phyloP scores from a whole-genome alignment of 2,113 vertebrate genomes.

The Morone saxatilis region DNA sequence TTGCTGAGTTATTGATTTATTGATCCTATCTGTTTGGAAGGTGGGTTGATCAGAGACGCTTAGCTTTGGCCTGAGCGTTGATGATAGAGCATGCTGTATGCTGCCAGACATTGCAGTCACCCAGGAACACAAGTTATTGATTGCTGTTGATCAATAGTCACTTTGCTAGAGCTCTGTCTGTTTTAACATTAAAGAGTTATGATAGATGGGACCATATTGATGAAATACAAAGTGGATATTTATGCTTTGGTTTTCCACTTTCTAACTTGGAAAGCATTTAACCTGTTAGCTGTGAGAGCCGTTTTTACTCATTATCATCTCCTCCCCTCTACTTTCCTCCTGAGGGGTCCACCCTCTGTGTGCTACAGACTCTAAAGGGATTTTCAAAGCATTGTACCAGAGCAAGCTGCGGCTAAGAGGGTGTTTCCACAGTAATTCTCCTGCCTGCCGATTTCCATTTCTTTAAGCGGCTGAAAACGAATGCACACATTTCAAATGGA shows the following conservation, averaged over 20 bases:
- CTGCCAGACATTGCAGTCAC: constrained; percentile 46
- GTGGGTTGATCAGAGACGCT: constrained; percentile 22
- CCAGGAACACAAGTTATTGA: constrained; percentile 61
- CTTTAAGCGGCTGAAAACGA: constrained; percentile 18
- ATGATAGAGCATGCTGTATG: constrained; percentile 21
- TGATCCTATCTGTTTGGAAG: neutral
- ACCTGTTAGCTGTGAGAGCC: constrained; percentile 2
- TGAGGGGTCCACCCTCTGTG: neutral
- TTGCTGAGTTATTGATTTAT: constrained; percentile 15
- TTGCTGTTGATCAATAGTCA: constrained; percentile 62
- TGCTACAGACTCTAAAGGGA: constrained; percentile 2
- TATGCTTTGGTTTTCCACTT: constrained; percentile 39
- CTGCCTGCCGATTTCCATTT: constrained; percentile 44
- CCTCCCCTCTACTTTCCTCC: neutral
- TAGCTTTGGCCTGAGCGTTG: constrained; percentile 1
- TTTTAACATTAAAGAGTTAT: constrained; percentile 55
- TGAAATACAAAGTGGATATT: constrained; percentile 52
- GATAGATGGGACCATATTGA: constrained; percentile 54
- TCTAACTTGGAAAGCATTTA: neutral
- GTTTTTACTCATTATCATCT: neutral
- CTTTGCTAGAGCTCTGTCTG: constrained; percentile 54
- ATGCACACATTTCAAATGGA: constrained; percentile 37
- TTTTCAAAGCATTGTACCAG: constrained; percentile 45
- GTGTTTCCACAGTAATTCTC: constrained; percentile 21
- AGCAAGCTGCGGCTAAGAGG: constrained; percentile 18